Evolutionary conservation across 2,888 invertebrate genomes (phyloP).

Genomic region (Lissocephala sabroskyi): DNA sequence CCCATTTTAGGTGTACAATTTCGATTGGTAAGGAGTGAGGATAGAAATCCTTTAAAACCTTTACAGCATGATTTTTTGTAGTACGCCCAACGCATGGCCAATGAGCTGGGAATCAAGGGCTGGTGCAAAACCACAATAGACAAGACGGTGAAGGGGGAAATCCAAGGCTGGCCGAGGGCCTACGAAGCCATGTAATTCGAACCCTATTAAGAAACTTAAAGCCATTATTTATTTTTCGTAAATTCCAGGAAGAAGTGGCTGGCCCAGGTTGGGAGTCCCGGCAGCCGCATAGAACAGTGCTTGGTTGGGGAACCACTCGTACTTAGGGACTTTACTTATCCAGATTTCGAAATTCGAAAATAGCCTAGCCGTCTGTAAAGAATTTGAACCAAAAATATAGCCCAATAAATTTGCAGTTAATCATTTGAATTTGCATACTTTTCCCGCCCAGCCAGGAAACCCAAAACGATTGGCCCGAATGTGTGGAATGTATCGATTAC

Average conservation of each 20-base stretch:
- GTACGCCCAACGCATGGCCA: constrained; percentile 73
- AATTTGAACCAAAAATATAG: no score
- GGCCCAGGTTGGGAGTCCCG: constrained; percentile 81
- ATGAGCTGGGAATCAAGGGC: constrained; percentile 75
- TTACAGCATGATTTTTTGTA: constrained; percentile 13
- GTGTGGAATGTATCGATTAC: no score
- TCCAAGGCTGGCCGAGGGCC: constrained; percentile 74
- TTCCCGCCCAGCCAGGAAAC: no score
- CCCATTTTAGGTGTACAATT: constrained; percentile 56
- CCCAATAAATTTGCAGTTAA: no score
- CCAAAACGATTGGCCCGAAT: no score
- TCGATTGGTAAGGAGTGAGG: constrained; percentile 55
- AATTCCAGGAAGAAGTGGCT: constrained; percentile 73
- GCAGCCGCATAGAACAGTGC: constrained; percentile 81
- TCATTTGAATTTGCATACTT: not conserved
- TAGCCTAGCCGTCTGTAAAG: no score
- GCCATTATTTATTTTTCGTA: not conserved
- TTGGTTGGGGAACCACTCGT: constrained; percentile 79
- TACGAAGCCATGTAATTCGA: constrained; percentile 74
- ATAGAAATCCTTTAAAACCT: constrained; percentile 4
- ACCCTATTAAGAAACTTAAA: not conserved
- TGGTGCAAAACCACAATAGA: constrained; percentile 78
- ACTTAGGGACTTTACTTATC: constrained; percentile 73
- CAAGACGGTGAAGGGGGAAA: constrained; percentile 76
- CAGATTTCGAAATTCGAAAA: constrained; percentile 73